Base-by-base conservation (phyloP, 92 coral and sea anemone genomes). In the Epizoanthus ramosus region DNA sequence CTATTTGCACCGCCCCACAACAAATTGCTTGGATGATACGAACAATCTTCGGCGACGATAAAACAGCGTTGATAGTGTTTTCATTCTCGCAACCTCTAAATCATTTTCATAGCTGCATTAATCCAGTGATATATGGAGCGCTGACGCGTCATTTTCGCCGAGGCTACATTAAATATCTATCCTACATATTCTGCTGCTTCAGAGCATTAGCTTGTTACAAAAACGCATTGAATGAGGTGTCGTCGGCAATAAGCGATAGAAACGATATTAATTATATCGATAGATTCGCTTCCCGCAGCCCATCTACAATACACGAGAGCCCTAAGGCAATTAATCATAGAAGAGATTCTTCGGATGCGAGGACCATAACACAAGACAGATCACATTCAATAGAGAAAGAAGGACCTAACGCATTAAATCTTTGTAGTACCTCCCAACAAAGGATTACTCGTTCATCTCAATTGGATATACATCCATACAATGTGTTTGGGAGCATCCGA, bases 21-120 rank as follows among this genome's bases (percentile, higher is more conserved):
- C 82, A 77, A 35, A 77, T 77, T 25, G 82, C 82, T 6, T 77
- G 82, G 82, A 77, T 77, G 82, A 22, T 63, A 77, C 43, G 3
- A 28, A 61, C 13, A 4, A 77, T 77, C 22, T 77, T 77, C 19
- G 19, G 41, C 4, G 58, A 77, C 3, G 5, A 39, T 16, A 21
- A 60, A 28, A 61, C 82, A 37, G 82, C 71, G 18, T 33, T 3
- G 25, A 19, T 12, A 41, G 25, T 77, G 37, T 77, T 77, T 61
- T 8, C 25, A 7, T 77, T 77, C 8, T 77, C 82, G 18, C 58
- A 41, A 37, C 43, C 82, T 21, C 58, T 77, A 57, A 77, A 61
- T 17, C 82, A 77, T 17, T 61, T 77, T 37, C 71, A 77, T 43
- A 77, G 70, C 17, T 77, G 82, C n/a, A 69, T 77, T 5, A 77